These are phyloP conservation scores for Dasypolia templi DNA, from an alignment of 2,888 invertebrate genomes.

Conservation along the genomic window DNA sequence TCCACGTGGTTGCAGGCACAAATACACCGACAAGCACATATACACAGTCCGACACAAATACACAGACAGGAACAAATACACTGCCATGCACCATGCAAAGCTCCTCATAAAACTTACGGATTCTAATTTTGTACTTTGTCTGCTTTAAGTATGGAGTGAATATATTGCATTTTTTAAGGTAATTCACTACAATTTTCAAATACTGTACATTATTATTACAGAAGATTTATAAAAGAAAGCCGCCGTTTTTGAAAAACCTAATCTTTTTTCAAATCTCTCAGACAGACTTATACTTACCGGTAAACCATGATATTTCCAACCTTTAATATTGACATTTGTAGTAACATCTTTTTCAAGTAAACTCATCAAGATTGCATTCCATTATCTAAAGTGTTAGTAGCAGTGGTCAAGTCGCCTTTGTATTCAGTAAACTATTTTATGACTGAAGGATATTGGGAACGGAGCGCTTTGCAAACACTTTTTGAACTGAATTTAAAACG, in stretches of 20 bases:
- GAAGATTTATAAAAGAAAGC: neutral
- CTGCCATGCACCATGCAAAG: constrained; percentile 28
- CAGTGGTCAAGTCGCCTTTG: constrained; percentile 31
- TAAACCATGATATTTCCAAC: too few relatives aligned
- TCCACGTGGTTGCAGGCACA: constrained; percentile 67
- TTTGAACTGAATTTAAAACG: neutral
- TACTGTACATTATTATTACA: neutral
- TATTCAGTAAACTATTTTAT: constrained; percentile 49
- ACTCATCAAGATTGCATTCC: constrained; percentile 42
- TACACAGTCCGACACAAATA: constrained; percentile 57
- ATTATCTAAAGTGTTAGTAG: constrained; percentile 43
- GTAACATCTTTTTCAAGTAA: neutral
- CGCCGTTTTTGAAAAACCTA: neutral
- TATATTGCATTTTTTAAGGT: neutral
- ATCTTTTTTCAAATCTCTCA: neutral
- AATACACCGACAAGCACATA: constrained; percentile 58
- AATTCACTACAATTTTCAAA: neutral
- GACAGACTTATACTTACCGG: neutral
- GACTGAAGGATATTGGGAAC: constrained; percentile 54
- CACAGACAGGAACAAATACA: constrained; percentile 45
- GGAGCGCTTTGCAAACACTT: constrained; percentile 15
- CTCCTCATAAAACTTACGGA: constrained; percentile 29
- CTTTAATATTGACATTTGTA: neutral
- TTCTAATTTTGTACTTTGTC: constrained; percentile 31
- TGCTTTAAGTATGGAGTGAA: neutral